Percentiles rank a stretch among this genome's conserved stretches.
phyloP scores from a whole-genome alignment of 2,888 invertebrate genomes.

The Odontocolon sp. region DNA sequence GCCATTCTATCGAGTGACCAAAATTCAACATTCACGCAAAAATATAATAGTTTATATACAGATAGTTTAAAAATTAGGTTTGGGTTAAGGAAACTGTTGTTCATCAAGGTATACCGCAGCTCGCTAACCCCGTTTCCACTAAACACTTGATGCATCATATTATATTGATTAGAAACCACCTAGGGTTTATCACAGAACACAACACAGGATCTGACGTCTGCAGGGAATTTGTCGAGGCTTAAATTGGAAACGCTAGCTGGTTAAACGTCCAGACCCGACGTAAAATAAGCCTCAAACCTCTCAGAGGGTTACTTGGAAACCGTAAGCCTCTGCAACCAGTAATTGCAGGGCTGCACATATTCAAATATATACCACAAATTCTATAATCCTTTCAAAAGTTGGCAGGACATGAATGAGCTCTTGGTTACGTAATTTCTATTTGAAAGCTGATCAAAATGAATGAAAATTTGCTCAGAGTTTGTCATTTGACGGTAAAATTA shows the following conservation, averaged over 20 bases:
- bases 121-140: too few relatives aligned
- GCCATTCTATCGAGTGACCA: too few relatives aligned
- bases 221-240: not conserved
- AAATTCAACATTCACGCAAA: too few relatives aligned
- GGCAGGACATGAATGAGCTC: too few relatives aligned
- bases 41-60: not conserved
- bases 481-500: not conserved
- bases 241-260: constrained; percentile 19
- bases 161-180: not conserved
- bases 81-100: too few relatives aligned
- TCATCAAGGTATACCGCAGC: too few relatives aligned
- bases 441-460: not conserved
- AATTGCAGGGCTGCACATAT: not conserved
- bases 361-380: constrained; percentile 4
- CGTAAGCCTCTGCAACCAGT: constrained; percentile 22
- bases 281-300: not conserved
- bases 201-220: constrained; percentile 1
- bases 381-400: not conserved
- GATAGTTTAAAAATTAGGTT: too few relatives aligned
- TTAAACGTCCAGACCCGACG: constrained; percentile 24
- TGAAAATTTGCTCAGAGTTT: not conserved
- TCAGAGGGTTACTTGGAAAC: constrained; percentile 6
- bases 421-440: not conserved
- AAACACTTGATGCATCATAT: not conserved
- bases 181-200: not conserved